phyloP scores from a whole-genome alignment of 2,888 invertebrate genomes.

The Oligia latruncula region DNA sequence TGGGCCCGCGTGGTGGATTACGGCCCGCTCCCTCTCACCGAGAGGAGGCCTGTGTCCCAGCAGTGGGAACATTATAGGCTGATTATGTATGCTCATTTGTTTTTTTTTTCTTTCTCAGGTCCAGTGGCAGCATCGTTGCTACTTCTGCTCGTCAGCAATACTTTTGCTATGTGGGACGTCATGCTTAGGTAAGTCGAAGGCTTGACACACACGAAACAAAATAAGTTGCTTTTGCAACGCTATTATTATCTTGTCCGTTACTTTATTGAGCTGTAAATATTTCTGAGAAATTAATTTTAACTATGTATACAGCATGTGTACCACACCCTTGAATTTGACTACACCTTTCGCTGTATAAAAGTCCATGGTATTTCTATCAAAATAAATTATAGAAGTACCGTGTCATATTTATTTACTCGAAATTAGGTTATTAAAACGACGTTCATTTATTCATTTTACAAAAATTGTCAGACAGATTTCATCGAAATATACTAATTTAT shows the following conservation, averaged over 20 bases:
- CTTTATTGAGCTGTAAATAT: neutral
- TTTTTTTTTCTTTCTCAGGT: slow-evolving; percentile 77
- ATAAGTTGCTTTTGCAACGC: neutral
- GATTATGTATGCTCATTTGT: slow-evolving; percentile 36
- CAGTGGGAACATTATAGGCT: too few relatives aligned
- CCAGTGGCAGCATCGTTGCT: slow-evolving; percentile 74
- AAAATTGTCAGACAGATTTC: neutral
- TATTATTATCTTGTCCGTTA: neutral
- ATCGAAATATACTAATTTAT: neutral
- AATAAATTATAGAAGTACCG: neutral
- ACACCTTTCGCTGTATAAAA: neutral
- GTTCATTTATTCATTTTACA: neutral
- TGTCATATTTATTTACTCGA: neutral
- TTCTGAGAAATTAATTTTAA: neutral
- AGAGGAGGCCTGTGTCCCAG: too few relatives aligned
- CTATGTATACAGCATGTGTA: too few relatives aligned
- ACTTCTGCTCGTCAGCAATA: slow-evolving; percentile 73
- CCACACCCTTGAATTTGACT: too few relatives aligned
- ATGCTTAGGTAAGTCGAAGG: slow-evolving; percentile 54
- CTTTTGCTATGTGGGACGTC: slow-evolving; percentile 69
- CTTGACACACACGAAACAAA: neutral
- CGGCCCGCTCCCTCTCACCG: too few relatives aligned
- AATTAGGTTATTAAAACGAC: neutral
- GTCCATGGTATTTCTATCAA: neutral
- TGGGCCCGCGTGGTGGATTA: too few relatives aligned